Evolutionary conservation across 2,113 vertebrate species (phyloP).

Genomic region (Alethe diademata): DNA sequence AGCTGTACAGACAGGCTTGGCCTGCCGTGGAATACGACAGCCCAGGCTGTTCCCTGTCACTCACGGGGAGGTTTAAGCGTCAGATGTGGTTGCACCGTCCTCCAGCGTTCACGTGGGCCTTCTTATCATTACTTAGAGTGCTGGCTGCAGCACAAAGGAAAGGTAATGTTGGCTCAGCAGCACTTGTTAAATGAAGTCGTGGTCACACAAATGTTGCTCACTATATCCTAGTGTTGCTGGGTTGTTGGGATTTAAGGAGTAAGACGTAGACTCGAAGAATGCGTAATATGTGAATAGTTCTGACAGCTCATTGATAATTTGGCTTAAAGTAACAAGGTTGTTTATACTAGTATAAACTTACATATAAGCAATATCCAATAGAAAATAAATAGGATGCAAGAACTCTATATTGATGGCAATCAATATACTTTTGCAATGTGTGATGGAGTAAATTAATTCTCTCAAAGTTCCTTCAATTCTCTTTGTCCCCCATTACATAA

Average conservation of each 20-base stretch:
- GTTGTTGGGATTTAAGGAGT: background rate
- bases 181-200: rapidly evolving
- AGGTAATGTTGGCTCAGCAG: background rate
- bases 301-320: rapidly evolving
- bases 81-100: rapidly evolving
- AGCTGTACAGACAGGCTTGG: rapidly evolving
- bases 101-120: rapidly evolving
- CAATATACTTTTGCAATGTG: background rate
- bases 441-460: background rate
- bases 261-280: background rate
- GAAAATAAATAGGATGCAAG: background rate
- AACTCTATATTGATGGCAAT: rapidly evolving
- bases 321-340: background rate
- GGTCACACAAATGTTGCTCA: rapidly evolving
- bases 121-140: rapidly evolving
- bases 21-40: rapidly evolving
- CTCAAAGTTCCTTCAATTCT: background rate
- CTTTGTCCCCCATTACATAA: rapidly evolving
- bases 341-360: background rate
- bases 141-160: rapidly evolving
- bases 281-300: rapidly evolving
- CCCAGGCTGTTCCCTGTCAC: rapidly evolving
- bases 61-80: rapidly evolving
- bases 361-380: rapidly evolving
- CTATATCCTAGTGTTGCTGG: rapidly evolving